A percentile compares a stretch with the other conserved stretches of the same genome.
Evolutionary conservation across 2,797 vertebrate genomes (phyloP).

Genomic region (Acestrorhynchus altus): DNA sequence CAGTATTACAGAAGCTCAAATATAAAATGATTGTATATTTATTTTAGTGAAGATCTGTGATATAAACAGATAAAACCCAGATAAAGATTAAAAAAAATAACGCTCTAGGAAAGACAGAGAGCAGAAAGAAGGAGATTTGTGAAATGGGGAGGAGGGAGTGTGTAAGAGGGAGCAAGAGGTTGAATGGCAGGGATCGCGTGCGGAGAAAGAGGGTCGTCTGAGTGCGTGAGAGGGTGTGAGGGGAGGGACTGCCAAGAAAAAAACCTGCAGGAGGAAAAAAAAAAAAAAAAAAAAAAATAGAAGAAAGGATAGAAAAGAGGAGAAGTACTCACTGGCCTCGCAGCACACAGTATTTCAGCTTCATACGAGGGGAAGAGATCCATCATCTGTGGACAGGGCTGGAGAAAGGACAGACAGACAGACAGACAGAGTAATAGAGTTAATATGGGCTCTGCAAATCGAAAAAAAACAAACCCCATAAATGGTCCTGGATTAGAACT

Average conservation of each 20-base stretch:
- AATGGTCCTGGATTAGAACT: constrained; percentile 15
- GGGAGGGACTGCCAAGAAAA: constrained; percentile 28
- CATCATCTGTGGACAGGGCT: constrained; percentile 79
- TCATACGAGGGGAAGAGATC: constrained; percentile 79
- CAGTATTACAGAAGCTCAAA: no score
- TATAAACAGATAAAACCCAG: neutral
- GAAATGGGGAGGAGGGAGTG: neutral
- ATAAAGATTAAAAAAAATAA: neutral
- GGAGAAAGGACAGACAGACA: constrained; percentile 21
- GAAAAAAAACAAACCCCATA: constrained; percentile 8
- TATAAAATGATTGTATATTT: no score
- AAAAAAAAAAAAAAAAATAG: constrained; percentile 10
- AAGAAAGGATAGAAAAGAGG: constrained; percentile 59
- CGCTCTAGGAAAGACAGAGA: neutral
- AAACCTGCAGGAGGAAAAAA: constrained; percentile 25
- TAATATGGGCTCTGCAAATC: constrained; percentile 18
- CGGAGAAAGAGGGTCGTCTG: constrained; percentile 54
- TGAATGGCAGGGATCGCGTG: constrained; percentile 58
- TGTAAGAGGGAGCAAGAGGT: constrained; percentile 25
- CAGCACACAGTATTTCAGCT: constrained; percentile 80
- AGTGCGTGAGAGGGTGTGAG: constrained; percentile 50
- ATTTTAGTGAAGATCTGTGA: no score
- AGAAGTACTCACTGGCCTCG: constrained; percentile 73
- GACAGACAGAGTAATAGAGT: constrained; percentile 27
- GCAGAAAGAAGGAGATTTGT: constrained; percentile 30